Base-by-base conservation (phyloP, 2,888 invertebrate genomes). In the Folsomia manolachei region DNA sequence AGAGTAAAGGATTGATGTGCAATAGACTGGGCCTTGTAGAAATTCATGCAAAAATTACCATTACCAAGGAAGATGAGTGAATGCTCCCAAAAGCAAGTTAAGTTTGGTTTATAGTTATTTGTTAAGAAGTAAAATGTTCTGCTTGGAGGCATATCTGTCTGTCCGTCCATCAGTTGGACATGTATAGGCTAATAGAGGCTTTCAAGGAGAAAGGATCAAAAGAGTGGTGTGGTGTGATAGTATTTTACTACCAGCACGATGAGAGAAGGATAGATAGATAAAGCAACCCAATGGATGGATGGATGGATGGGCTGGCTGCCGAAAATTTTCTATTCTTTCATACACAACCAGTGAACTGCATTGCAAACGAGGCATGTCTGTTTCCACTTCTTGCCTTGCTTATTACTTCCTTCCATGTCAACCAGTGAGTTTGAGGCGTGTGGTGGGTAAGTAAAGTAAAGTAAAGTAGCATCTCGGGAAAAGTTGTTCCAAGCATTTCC, bases 401-500 rank as follows among this genome's bases (percentile, higher is more conserved):
- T n/a, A n/a, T n/a, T n/a, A n/a, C n/a, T n/a, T n/a, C n/a, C n/a
- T n/a, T n/a, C n/a, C n/a, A n/a, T n/a, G n/a, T n/a, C 51, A 51
- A 18, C 18, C 51, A 51, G 51, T 51, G 9, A 51, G 51, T 51
- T 51, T 9, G 18, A 51, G 51, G 18, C 18, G 51, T n/a, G n/a
- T n/a, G n/a, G n/a, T n/a, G n/a, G n/a, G 39, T 39, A 4, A 39
- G 39, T 39, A 9, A 39, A 39, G 14, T 4, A 39, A 4, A 9
- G 63, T 25, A 23, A 25, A 63, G 63, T 63, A 63, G 63, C 26
- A 63, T 66, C 52, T 66, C 52, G 67, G 67, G 60, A 67, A 67
- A 67, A 53, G 53, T 52, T 67, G 67, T 60, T 67, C 56, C 23
- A 26, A 56, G 67, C 25, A 67, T 67, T 67, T 67, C 56, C 60